A percentile compares a stretch with the other conserved stretches of the same genome.
These are phyloP conservation scores for Acanthornis magna DNA, from an alignment of 2,797 vertebrate genomes.

Conservation along the genomic window DNA sequence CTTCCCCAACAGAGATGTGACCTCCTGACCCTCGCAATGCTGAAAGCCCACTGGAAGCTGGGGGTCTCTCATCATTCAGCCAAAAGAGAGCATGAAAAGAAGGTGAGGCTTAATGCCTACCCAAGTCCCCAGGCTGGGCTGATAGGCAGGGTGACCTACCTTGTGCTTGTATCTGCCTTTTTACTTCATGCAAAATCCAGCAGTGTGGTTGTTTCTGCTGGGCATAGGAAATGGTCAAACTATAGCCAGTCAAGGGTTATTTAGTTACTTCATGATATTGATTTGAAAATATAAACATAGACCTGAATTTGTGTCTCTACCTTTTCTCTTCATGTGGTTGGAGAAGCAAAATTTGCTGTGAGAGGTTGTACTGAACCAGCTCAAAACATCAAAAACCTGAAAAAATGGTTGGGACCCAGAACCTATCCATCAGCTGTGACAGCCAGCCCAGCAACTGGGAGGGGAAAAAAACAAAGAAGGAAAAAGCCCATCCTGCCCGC, in stretches of 20 bases:
- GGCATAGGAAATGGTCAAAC: not conserved
- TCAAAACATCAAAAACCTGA: not conserved
- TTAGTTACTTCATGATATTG: not conserved
- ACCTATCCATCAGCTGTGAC: not conserved
- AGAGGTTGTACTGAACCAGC: not conserved
- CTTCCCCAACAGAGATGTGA: not conserved
- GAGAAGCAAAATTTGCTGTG: not conserved
- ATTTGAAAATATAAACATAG: not conserved
- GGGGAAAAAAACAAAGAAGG: not conserved
- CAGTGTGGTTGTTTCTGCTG: not conserved
- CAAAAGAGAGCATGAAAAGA: not conserved
- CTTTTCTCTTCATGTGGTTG: not conserved
- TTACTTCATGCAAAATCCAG: not conserved
- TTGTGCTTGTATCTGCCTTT: not conserved
- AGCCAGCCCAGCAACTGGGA: not conserved
- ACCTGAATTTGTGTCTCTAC: not conserved
- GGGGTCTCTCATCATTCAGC: not conserved
- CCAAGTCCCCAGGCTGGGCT: not conserved
- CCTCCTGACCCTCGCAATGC: rapidly evolving
- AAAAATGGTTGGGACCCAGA: not conserved
- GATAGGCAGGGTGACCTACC: not conserved
- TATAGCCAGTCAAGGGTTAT: not conserved
- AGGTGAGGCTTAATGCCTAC: not conserved
- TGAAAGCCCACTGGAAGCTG: not conserved
- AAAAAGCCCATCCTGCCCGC: not conserved